Evolutionary conservation across 1,140 invertebrate genomes (phyloP), one percentile per base, ranked within the genome.

Genomic region (Spodoptera litura): DNA sequence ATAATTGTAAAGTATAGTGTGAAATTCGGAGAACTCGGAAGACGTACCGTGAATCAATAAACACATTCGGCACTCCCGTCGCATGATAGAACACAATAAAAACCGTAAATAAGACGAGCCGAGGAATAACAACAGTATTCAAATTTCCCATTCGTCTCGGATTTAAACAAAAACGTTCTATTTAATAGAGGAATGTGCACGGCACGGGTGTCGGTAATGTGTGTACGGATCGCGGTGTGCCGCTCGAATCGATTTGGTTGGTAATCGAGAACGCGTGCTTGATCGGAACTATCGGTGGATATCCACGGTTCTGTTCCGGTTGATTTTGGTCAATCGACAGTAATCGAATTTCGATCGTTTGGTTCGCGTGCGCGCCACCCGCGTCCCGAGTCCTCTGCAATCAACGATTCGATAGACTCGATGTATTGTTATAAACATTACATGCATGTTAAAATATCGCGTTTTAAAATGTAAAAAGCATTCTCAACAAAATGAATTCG

Each of bases 161-260:
- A 88, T 93, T 94, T 94, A 94, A 94, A 94, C 92, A 93, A 92
- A 91, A 94, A 93, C 92, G 92, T 90, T 94, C 89, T 92, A 91
- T 94, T 94, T 92, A 91, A 91, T 94, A 94, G 88, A 89, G 86
- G 90, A 85, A 88, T 90, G 81, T 85, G 88, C 81, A 78, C 83
- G 86, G 90, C 88, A 91, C 89, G 89, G 85, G 90, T 88, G 82
- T 84, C n/a, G 58, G 73, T 73, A 81, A 81, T 80, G 72, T 84
- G 81, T 62, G 79, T 87, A 80, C 51, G 52, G 73, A 44, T 79
- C 74, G 85, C 83, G 84, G 83, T 89, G 84, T 84, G 89, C 87
- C 82, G 84, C 80, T 91, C 90, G 84, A 94, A 94, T 94, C 88
- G 89, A 93, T 92, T 93, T 86, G 80, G 78, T 84, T 70, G 82